These are phyloP conservation scores for Balearica regulorum DNA, from an alignment of 2,797 vertebrate genomes.

Conservation along the genomic window DNA sequence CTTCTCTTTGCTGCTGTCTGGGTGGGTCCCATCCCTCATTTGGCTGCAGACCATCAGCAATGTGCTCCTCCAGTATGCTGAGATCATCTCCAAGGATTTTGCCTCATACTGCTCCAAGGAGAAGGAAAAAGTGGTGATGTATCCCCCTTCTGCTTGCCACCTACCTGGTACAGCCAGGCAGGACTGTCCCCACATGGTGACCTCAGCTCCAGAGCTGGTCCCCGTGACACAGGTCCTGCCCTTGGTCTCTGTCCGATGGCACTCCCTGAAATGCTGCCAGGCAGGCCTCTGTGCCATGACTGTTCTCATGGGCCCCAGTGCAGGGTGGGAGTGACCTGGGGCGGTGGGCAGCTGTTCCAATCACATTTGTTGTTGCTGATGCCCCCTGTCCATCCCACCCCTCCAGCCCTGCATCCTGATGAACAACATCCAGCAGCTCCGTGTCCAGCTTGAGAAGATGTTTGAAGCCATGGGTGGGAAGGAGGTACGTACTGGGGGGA, in stretches of 20 bases:
- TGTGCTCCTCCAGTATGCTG: conserved; percentile 92
- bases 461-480: conserved; percentile 99
- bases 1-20: not conserved
- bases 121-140: conserved; percentile 88
- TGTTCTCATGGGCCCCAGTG: not conserved
- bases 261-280: not conserved
- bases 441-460: conserved; percentile 98
- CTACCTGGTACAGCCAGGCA: not conserved
- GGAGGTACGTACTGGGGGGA: conserved; percentile 76
- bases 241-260: accelerated
- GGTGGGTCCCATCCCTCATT: not conserved
- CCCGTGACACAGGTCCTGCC: accelerated
- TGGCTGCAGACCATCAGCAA: conserved; percentile 93
- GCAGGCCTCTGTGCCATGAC: accelerated
- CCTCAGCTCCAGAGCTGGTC: not conserved
- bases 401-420: conserved; percentile 94
- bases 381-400: not conserved
- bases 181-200: not conserved
- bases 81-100: conserved; percentile 94
- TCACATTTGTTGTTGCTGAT: not conserved
- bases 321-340: not conserved
- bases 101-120: conserved; percentile 95
- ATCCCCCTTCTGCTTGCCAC: not conserved
- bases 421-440: conserved; percentile 97
- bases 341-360: not conserved